Conservation (phyloP, 2,113 vertebrate genomes). For the Anthoscopus minutus region DNA sequence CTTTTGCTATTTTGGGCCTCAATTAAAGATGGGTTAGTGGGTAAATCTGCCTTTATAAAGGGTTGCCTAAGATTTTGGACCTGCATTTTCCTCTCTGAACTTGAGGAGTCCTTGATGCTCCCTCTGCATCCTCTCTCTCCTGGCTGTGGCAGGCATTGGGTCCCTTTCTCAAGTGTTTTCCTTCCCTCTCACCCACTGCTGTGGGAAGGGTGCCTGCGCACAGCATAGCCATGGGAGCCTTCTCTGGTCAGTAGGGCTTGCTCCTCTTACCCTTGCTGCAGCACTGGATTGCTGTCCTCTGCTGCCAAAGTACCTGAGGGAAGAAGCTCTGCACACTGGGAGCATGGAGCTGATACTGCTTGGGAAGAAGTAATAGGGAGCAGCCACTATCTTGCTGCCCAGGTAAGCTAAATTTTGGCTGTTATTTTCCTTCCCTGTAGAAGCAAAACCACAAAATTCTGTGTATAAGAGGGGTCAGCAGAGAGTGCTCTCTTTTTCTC, state of each 20-base stretch:
- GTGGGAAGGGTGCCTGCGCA: background rate
- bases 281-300: background rate
- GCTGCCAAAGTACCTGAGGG: background rate
- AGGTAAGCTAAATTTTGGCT: constrained; percentile 19
- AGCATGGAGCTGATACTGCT: background rate
- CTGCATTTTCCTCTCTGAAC: background rate
- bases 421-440: background rate
- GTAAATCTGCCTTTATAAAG: background rate
- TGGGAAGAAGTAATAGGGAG: background rate
- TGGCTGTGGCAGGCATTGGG: fast-evolving
- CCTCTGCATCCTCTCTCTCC: background rate
- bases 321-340: background rate
- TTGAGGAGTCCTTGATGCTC: background rate
- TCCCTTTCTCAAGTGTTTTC: background rate
- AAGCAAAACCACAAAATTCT: background rate
- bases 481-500: background rate
- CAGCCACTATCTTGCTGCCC: background rate
- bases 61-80: background rate
- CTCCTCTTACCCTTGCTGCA: background rate
- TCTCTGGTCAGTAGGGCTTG: background rate
- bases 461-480: fast-evolving
- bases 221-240: background rate
- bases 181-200: background rate
- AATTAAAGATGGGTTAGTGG: background rate
- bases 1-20: background rate